Evolutionary conservation across 1,140 invertebrate genomes (phyloP).

Genomic region (Aplysia californica): DNA sequence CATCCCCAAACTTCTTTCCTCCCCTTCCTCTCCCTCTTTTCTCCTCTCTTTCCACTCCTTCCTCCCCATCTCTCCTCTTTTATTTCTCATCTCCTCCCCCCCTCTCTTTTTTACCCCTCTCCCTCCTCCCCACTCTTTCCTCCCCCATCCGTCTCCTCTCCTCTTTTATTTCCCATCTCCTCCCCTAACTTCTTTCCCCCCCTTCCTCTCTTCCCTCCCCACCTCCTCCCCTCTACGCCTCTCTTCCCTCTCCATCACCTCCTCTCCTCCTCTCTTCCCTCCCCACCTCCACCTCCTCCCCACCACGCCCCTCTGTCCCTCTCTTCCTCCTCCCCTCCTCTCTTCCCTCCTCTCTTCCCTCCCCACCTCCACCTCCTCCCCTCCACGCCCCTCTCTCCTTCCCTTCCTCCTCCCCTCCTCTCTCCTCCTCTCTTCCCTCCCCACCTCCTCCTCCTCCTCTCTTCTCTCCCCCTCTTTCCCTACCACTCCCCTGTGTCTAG

Average conservation of each 20-base stretch:
- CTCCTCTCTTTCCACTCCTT: neutral
- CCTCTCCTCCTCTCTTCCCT: neutral
- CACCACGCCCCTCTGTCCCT: neutral
- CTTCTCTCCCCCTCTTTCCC: neutral
- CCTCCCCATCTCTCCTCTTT: neutral
- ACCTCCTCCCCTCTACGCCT: neutral
- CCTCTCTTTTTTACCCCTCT: neutral
- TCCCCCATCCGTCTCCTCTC: neutral
- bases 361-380: neutral
- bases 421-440: neutral
- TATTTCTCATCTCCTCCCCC: neutral
- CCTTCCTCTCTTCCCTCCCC: neutral
- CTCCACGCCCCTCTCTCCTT: neutral
- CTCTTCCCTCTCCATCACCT: neutral
- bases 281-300: neutral
- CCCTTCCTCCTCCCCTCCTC: neutral
- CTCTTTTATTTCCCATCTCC: neutral
- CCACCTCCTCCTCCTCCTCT: neutral
- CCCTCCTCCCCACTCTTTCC: neutral
- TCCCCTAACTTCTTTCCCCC: neutral
- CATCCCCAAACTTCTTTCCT: too few species aligned
- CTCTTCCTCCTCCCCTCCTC: neutral
- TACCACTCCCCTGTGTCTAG: too few species aligned
- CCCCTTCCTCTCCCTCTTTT: neutral
- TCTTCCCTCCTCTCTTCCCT: neutral